Base-by-base conservation (phyloP, 2,888 invertebrate species). In the Sarcophaga rosellei region DNA sequence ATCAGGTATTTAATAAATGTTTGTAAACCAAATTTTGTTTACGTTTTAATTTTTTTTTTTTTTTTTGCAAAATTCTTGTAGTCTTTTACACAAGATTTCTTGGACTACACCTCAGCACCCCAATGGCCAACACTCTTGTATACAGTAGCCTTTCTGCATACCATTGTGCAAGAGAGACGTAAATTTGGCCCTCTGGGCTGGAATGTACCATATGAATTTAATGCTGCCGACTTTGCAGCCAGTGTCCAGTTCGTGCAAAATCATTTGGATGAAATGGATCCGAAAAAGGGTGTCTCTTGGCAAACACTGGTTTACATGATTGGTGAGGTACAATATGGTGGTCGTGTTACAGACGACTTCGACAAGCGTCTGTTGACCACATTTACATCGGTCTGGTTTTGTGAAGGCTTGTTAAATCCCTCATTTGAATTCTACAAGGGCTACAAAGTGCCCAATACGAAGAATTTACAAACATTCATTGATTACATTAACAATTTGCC, bases 261-360 rank as follows among this genome's bases (percentile, higher is more conserved):
- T 92, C 99, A 99, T 93, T 94, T 99, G 83, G 99, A 99, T 91
- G 99, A 99, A 92, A 97, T 99, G 94, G 99, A 99, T 93, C 97
- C 98, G 0, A 99, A 98, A 92, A 98, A 98, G 94, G 98, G 98
- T 25, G 97, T 99, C 85, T 98, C 98, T 0, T 99, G 99, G 99
- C 97, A 97, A 23, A 99, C 99, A 0, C 96, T 99, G 12, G 98
- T 98, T 92, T 99, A 99, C 92, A 99, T 99, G 99, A 95, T 99
- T 57, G 98, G 99, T 53, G 99, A 99, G 94, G 97, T 97, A 4
- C 95, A 95, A 90, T 96, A 96, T 89, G 98, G 98, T 17, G 99
- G 99, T 4, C 94, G 99, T 89, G 99, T 99, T 0, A 99, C 99
- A 0, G 99, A 99, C 91, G 99, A 99, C 92, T 99, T 98, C 91